A percentile compares a stretch with the other conserved stretches of the same genome.
Conservation (phyloP, 2,888 invertebrate species). For the Pollenia amentaria region DNA sequence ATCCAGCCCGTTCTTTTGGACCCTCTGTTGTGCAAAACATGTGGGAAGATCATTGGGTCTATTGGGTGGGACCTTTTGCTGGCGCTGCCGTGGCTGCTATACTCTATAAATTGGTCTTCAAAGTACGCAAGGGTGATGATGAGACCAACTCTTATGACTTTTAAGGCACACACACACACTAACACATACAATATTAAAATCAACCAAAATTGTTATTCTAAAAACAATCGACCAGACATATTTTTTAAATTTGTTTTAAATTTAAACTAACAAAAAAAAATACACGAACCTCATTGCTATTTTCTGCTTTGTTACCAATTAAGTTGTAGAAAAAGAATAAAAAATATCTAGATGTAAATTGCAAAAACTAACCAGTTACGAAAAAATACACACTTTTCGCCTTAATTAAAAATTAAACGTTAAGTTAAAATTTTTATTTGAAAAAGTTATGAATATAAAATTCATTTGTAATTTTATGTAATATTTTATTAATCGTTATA, state of each 20-base stretch:
- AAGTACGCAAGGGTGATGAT: slow-evolving; percentile 89
- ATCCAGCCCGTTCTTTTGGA: slow-evolving; percentile 95
- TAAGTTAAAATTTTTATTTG: slow-evolving; percentile 15
- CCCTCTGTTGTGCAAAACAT: slow-evolving; percentile 91
- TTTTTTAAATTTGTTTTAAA: background rate
- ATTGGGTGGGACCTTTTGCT: slow-evolving; percentile 93
- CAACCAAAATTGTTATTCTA: slow-evolving; percentile 3
- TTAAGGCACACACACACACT: slow-evolving; percentile 81
- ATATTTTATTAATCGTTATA: slow-evolving; percentile 67
- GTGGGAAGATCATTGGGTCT: slow-evolving; percentile 94
- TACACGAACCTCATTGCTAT: slow-evolving; percentile 43
- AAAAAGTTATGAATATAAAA: slow-evolving; percentile 13
- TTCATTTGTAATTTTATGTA: slow-evolving; percentile 46
- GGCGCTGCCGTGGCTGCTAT: slow-evolving; percentile 91
- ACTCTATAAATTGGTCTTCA: slow-evolving; percentile 89
- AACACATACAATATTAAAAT: slow-evolving; percentile 23
- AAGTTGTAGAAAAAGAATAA: slow-evolving; percentile 52
- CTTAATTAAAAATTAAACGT: slow-evolving; percentile 4
- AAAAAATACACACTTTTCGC: slow-evolving; percentile 14
- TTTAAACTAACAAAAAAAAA: slow-evolving; percentile 17
- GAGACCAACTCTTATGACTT: slow-evolving; percentile 92
- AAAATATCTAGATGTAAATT: slow-evolving; percentile 35
- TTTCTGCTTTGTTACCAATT: slow-evolving; percentile 65
- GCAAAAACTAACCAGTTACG: slow-evolving; percentile 21
- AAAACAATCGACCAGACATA: background rate